Conservation (phyloP, 1,140 invertebrate species). For the Lordiphosa collinella region DNA sequence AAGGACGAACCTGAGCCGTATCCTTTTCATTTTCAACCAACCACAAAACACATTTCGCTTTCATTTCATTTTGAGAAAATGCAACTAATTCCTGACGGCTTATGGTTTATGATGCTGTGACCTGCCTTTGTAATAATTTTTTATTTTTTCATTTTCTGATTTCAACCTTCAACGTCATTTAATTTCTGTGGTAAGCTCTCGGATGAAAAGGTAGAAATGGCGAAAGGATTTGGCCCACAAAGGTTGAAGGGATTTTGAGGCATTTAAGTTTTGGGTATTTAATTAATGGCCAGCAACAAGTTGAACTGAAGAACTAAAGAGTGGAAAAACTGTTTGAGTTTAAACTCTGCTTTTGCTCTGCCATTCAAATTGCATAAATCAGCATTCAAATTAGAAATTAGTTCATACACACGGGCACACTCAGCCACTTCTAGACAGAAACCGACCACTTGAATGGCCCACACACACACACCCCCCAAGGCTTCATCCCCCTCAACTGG, state of each 20-base stretch:
- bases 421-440: conserved; percentile 11
- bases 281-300: conserved; percentile 47
- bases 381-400: conserved; percentile 78
- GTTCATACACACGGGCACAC: conserved; percentile 38
- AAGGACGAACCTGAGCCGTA: conserved; percentile 49
- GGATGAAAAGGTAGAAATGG: conserved; percentile 19
- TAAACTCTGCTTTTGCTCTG: neutral
- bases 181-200: conserved; percentile 56
- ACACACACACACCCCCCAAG: neutral
- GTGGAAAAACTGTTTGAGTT: no score
- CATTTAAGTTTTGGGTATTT: conserved; percentile 26
- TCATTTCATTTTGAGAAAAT: conserved; percentile 71
- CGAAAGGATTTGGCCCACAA: conserved; percentile 5
- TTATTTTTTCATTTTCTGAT: conserved; percentile 53
- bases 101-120: conserved; percentile 58
- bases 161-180: conserved; percentile 73
- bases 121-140: conserved; percentile 9
- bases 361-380: conserved; percentile 71
- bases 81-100: conserved; percentile 75
- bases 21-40: conserved; percentile 70
- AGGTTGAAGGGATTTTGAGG: conserved; percentile 16
- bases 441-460: conserved; percentile 40
- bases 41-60: conserved; percentile 72
- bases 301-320: conserved; percentile 3
- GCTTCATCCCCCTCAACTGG: conserved; percentile 1